Conservation (phyloP, 2,113 vertebrate genomes). For the Micromys minutus region DNA sequence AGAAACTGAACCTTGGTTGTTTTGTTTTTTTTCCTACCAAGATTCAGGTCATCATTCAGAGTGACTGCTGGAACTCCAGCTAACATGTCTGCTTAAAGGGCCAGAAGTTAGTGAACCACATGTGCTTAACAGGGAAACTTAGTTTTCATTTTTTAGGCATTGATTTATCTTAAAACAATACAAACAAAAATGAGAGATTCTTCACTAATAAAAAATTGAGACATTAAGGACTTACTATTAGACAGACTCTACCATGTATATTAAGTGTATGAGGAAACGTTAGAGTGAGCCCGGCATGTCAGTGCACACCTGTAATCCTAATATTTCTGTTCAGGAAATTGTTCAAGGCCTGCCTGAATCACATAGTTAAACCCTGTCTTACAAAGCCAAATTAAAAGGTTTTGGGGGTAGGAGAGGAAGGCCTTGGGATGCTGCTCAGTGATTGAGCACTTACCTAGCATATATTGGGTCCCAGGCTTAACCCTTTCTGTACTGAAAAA, state of each 20-base stretch:
- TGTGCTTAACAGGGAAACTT: too few species aligned
- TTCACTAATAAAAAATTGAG: not conserved
- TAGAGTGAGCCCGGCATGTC: not conserved
- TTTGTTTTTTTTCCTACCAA: too few species aligned
- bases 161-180: not conserved
- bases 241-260: not conserved
- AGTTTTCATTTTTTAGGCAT: not conserved
- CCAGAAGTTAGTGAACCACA: too few species aligned
- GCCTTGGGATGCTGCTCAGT: not conserved
- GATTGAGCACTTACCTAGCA: not conserved
- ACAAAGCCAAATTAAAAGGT: not conserved
- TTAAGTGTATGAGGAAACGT: constrained; percentile 20
- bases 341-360: not conserved
- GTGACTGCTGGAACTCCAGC: too few species aligned
- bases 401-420: not conserved
- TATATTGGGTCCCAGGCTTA: not conserved
- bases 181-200: not conserved
- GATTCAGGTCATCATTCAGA: too few species aligned
- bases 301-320: not conserved
- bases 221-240: not conserved
- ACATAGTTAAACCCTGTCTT: not conserved
- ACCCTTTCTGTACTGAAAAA: not conserved
- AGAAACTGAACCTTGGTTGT: too few species aligned
- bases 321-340: not conserved
- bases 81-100: too few species aligned